phyloP scores from a whole-genome alignment of 1,140 invertebrate species.

The Sminthurides bifidus region DNA sequence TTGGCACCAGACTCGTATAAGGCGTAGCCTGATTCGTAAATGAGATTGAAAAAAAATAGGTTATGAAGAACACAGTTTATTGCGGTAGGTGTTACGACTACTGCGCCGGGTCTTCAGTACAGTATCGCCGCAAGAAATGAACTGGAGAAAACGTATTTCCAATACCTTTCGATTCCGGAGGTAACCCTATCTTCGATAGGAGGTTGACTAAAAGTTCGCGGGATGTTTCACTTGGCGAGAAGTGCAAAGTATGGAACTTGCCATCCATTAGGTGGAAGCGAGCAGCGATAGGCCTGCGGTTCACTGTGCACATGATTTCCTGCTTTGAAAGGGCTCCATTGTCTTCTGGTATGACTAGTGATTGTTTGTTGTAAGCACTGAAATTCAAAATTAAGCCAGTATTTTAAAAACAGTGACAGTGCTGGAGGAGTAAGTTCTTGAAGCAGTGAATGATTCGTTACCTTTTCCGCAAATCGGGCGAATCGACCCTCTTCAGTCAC shows the following conservation, averaged over 20 bases:
- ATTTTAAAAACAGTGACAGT: not conserved
- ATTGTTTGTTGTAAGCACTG: slow-evolving; percentile 67
- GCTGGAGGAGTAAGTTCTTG: not conserved
- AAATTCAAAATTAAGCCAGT: slow-evolving; percentile 19
- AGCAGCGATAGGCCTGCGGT: slow-evolving; percentile 64
- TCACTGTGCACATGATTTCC: slow-evolving; percentile 81
- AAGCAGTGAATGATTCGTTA: slow-evolving; percentile 35
- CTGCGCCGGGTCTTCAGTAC: no score
- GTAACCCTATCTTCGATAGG: slow-evolving; percentile 81
- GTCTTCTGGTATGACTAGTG: slow-evolving; percentile 33
- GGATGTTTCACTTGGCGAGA: slow-evolving; percentile 87
- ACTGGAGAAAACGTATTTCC: slow-evolving; percentile 2
- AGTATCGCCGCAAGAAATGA: not conserved
- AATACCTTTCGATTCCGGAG: slow-evolving; percentile 59
- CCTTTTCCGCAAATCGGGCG: slow-evolving; percentile 83
- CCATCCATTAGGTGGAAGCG: slow-evolving; percentile 88
- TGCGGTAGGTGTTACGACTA: no score
- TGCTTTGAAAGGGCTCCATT: slow-evolving; percentile 86
- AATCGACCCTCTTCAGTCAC: slow-evolving; percentile 89
- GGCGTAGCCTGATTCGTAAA: slow-evolving; percentile 50
- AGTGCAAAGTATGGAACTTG: slow-evolving; percentile 86
- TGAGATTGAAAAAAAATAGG: not conserved
- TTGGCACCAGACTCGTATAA: slow-evolving; percentile 64
- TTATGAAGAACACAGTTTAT: no score
- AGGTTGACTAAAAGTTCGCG: slow-evolving; percentile 77